Conservation (phyloP, 2,113 vertebrate genomes). For the Channa maculata region DNA sequence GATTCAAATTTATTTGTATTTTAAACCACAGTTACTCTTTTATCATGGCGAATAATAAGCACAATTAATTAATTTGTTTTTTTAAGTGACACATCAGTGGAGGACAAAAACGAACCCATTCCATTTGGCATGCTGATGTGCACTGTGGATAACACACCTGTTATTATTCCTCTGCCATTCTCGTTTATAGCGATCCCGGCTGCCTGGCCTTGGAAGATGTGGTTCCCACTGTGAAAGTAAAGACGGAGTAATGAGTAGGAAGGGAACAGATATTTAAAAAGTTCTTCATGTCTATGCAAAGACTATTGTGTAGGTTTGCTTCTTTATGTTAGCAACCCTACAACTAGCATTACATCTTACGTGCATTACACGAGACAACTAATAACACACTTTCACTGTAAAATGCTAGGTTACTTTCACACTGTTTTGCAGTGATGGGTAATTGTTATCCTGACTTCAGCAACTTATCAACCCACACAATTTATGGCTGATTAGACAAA, state of each 20-base stretch:
- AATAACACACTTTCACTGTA: not conserved
- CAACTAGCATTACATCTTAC: not conserved
- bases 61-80: not conserved
- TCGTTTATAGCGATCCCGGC: constrained; percentile 94
- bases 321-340: not conserved
- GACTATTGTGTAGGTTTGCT: not conserved
- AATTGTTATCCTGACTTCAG: too few species aligned
- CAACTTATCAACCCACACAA: too few species aligned
- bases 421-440: not conserved
- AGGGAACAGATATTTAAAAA: not conserved
- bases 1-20: not conserved
- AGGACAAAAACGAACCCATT: not conserved
- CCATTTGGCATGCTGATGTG: not conserved
- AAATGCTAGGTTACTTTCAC: not conserved
- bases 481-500: too few species aligned
- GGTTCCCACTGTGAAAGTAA: constrained; percentile 87
- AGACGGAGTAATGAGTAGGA: not conserved
- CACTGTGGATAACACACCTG: constrained; percentile 77
- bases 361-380: not conserved
- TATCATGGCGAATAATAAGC: not conserved
- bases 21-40: not conserved
- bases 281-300: not conserved
- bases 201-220: constrained; percentile 92
- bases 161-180: constrained; percentile 92
- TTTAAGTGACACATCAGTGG: not conserved